Evolutionary conservation across 1,140 invertebrate species (phyloP), one percentile per base, ranked within the genome.

Genomic region (Spodoptera frugiperda): DNA sequence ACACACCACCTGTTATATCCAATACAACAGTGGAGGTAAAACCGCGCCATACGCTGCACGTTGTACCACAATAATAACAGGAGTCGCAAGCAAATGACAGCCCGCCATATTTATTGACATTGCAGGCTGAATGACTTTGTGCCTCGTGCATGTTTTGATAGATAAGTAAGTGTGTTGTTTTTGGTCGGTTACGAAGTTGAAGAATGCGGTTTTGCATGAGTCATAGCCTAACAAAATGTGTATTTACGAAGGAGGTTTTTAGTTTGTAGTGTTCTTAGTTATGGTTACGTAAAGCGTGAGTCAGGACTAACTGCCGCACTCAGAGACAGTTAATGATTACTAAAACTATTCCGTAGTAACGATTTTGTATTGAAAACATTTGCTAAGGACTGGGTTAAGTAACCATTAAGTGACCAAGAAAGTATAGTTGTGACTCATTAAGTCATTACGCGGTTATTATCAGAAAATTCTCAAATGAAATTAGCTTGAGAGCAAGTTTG

Each of bases 131-230:
- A 55, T 14, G 19, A 12, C 19, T 55, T 55, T 54, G 51, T 54
- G 17, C 54, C 54, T 55, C 14, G 21, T 55, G 54, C 19, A 30
- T 57, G 54, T 57, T 57, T 57, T 57, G 21, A 30, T 57, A 57
- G 54, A 57, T 14, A 57, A 25, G 3, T 57, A 57, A 57, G 12
- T 6, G 9, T 39, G 33, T 30, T 30, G 21, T 57, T 25, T 57
- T 30, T 57, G 6, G 21, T 6, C 21, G 12, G 25, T 30, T 25
- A 30, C 25, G 21, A 57, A 25, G 11, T 57, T 25, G 21, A 25
- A 11, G 12, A 57, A 57, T 57, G 21, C 54, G 21, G 54, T 57
- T 57, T 57, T 30, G 15, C 21, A 14, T 54, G 21, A 57, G 11
- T 57, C 21, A 19, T 30, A 39, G 17, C 9, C 9, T 57, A 57